Evolutionary conservation across 2,888 invertebrate genomes (phyloP).

Genomic region (Allygus modestus): DNA sequence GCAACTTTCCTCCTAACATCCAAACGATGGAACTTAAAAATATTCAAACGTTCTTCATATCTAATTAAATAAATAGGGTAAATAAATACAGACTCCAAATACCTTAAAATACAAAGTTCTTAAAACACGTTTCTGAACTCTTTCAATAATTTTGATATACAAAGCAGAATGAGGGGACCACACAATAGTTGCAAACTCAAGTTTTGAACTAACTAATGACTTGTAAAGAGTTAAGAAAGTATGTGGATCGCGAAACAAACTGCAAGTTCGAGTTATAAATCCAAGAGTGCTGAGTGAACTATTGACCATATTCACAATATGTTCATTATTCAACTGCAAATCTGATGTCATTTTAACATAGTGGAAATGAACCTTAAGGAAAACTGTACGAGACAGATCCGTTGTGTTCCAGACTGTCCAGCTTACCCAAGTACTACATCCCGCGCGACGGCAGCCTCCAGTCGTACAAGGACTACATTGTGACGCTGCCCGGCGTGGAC

Average conservation of each 20-base stretch:
- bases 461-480: constrained; percentile 89
- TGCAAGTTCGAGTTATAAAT: too few species aligned
- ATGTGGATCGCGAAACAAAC: too few species aligned
- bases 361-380: too few species aligned
- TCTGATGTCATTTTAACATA: too few species aligned
- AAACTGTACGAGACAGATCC: too few species aligned
- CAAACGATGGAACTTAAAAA: not conserved
- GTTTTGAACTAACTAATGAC: not conserved
- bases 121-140: not conserved
- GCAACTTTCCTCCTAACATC: not conserved
- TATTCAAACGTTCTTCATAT: not conserved
- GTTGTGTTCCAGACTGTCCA: constrained; percentile 80
- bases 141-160: not conserved
- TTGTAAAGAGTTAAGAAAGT: not conserved
- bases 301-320: too few species aligned
- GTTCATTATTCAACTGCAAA: too few species aligned
- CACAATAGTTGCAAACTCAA: not conserved
- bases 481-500: constrained; percentile 86
- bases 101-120: not conserved
- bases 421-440: constrained; percentile 86
- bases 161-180: not conserved
- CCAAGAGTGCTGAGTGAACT: too few species aligned
- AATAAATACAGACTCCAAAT: not conserved
- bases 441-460: constrained; percentile 89
- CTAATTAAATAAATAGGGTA: not conserved